These are phyloP conservation scores for Chaenocephalus aceratus DNA, from an alignment of 2,113 vertebrate genomes.

Conservation along the genomic window DNA sequence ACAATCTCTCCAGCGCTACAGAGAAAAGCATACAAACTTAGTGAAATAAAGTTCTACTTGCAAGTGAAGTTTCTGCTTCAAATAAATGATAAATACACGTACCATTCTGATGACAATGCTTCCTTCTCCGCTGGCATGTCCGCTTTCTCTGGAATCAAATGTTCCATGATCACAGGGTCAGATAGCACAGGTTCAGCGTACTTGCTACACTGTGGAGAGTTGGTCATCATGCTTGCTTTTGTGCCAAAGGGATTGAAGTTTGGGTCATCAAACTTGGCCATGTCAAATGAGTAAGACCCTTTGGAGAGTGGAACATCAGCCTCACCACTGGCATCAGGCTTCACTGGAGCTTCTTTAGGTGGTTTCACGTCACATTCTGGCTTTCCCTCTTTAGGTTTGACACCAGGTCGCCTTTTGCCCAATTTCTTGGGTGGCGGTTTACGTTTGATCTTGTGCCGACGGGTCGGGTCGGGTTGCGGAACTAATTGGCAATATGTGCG, in stretches of 20 bases:
- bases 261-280: conserved; percentile 82
- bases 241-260: conserved; percentile 84
- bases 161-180: conserved; percentile 2
- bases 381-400: conserved; percentile 76
- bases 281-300: conserved; percentile 79
- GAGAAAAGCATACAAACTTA: conserved; percentile 2
- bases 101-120: conserved; percentile 32
- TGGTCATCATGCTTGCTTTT: conserved; percentile 73
- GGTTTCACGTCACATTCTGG: background rate
- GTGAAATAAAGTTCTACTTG: background rate
- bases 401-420: conserved; percentile 76
- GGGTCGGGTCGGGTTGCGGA: no score
- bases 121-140: conserved; percentile 29
- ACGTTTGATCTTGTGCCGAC: conserved; percentile 34
- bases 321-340: background rate
- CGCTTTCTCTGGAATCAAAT: background rate
- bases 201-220: conserved; percentile 64
- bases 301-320: conserved; percentile 62
- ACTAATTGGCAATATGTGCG: no score
- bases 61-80: background rate
- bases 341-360: conserved; percentile 22
- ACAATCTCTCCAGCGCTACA: conserved; percentile 52
- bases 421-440: conserved; percentile 83
- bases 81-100: conserved; percentile 5
- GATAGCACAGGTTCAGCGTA: conserved; percentile 28